Base-by-base conservation (phyloP, 2,888 invertebrate genomes). In the Rhogogaster chlorosoma region DNA sequence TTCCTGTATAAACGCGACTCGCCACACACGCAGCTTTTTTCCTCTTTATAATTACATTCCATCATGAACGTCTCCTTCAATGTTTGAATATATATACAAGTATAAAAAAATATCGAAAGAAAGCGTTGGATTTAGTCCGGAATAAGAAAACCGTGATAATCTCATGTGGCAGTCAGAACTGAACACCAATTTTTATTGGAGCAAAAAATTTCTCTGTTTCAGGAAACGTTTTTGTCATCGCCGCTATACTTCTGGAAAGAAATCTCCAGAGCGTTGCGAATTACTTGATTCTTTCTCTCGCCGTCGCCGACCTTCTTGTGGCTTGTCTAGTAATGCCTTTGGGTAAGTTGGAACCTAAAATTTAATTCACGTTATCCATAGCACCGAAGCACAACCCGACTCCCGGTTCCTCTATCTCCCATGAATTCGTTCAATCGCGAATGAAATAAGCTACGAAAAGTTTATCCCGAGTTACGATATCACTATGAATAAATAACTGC, bases 191-290 rank as follows among this genome's bases (percentile, higher is more conserved):
- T 32, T 0, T 32, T 1, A 67, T 36, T 5, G 12, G 7, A 32
- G 26, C 32, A 36, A 67, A 42, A 29, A 18, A 45, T 45, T 38
- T 38, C 10, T 12, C 83, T 84, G 88, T 94, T 94, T 6, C 95
- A 97, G 98, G 99, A 88, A 99, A 99, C 94, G 97, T 98, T 85
- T 98, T 99, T 94, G 99, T 99, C 91, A 98, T 99, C 94, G 97
- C 98, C 45, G 98, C 99, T 86, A 98, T 99, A 90, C 94, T 98
- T 86, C 94, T 98, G 89, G 99, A 98, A 93, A 95, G 97, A 88
- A 97, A 97, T 93, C 95, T 98, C 86, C 97, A 98, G 91, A 97
- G 96, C 90, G 98, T 98, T 49, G 97, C 98, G 86, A 98, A 98
- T 94, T 98, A 98, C 94, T 94, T 99, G 91, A 98, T 99, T 90